These are phyloP conservation scores for Zaprionus nigranus DNA, from an alignment of 1,140 invertebrate genomes.

Conservation along the genomic window DNA sequence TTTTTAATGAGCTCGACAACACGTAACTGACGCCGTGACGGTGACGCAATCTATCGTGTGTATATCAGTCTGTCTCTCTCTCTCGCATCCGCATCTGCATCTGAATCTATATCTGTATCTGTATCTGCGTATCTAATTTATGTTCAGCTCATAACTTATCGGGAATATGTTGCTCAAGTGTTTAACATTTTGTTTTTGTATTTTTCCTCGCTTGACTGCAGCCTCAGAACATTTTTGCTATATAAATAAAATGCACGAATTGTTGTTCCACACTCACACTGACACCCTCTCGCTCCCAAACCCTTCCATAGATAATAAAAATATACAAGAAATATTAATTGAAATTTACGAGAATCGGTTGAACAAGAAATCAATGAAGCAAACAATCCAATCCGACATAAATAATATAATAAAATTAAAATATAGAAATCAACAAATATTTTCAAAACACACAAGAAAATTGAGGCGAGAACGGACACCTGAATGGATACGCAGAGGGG, in stretches of 20 bases:
- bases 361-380: conserved; percentile 35
- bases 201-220: conserved; percentile 27
- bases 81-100: not conserved
- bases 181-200: conserved; percentile 8
- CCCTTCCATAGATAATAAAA: not conserved
- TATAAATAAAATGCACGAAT: conserved; percentile 48
- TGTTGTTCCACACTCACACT: conserved; percentile 22
- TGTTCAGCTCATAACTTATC: conserved; percentile 46
- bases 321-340: conserved; percentile 36
- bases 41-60: conserved; percentile 34
- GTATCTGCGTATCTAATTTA: conserved; percentile 45
- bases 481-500: too few species aligned
- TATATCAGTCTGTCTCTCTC: not conserved
- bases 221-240: conserved; percentile 20
- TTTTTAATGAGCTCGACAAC: conserved; percentile 41
- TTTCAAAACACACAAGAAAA: not conserved
- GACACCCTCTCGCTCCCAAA: not conserved
- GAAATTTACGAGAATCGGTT: conserved; percentile 37
- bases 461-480: not conserved
- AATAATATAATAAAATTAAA: conserved; percentile 13
- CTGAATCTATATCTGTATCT: not conserved
- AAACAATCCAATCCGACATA: conserved; percentile 11
- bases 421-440: conserved; percentile 11
- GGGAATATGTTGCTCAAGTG: conserved; percentile 40
- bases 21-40: conserved; percentile 27